Evolutionary conservation across 2,797 vertebrate genomes (phyloP), one percentile per base, ranked within the genome.

Genomic region (Crenuchus spilurus): DNA sequence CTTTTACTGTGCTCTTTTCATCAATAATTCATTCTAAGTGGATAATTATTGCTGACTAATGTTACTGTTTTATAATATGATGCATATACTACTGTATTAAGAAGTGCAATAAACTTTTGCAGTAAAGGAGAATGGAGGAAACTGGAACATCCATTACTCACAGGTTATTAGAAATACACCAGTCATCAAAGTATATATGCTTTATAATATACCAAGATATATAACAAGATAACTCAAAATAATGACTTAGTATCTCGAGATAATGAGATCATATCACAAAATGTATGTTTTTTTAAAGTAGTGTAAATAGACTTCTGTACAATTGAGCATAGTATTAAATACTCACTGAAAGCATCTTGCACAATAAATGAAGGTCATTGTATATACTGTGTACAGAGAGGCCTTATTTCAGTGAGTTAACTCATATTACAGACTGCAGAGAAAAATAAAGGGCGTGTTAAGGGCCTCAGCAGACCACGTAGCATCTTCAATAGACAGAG

Each of bases 381-480:
- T 49, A 20, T 37, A 6, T 22, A 37, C 8, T 60, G n/a, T 22
- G 11, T 13, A 58, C 10, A 18, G 54, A 31, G 16, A 22, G 20
- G 18, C 20, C 10, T 35, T 39, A 1, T 44, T 44, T 70, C 42
- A 24, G 61, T 61, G 31, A 48, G 14, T 24, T 71, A 2, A n/a
- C n/a, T n/a, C 48, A 67, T 35, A 31, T 49, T 48, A 49, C 30
- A 18, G 28, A 49, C 28, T 48, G 44, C 42, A 61, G 41, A n/a
- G 60, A 13, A 61, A 49, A 48, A 22, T 37, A 61, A 30, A 61
- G 69, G 69, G 69, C 69, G 69, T 72, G 69, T 72, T 57, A 42
- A 18, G 33, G 69, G 57, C 69, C 69, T 33, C 6, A 57, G 44
- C 18, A 24, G 20, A 60, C 55, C 69, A 70, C 68, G 68, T 61